Evolutionary conservation across 2,888 invertebrate genomes (phyloP), one percentile per base, ranked within the genome.

Genomic region (Miltochrista miniata): DNA sequence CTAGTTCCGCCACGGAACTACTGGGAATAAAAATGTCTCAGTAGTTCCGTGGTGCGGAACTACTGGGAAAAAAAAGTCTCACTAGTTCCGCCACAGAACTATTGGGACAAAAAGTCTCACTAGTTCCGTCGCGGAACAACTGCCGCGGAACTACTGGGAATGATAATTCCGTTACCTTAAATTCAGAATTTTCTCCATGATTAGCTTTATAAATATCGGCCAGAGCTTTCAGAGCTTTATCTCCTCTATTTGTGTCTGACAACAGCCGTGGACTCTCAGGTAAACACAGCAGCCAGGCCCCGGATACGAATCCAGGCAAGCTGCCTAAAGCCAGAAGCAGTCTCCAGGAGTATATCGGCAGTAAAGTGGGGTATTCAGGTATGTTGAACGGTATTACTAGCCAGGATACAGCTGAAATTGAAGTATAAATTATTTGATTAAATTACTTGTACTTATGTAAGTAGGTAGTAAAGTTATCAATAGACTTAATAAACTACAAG

Each of bases 251-350:
- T 14, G 93, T 94, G 35, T 94, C 93, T 0, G 93, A 83, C 13
- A 95, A 86, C 56, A 94, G 93, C 62, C 95, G 92, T 0, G 96
- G 96, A 68, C 95, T 96, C 72, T 96, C 96, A 0, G 96, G 96
- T 29, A 94, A 87, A 40, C 83, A 88, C 18, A 93, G 77, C 34
- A 93, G 79, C 86, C 93, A 92, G 1, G 93, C 56, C 0, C 94
- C 94, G 0, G 94, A 92, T 0, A 94, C 58, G 14, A 95, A 81
- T 35, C 94, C 94, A 1, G 96, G 95, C 0, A 95, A 51, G 9
- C 93, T 93, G 50, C 94, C 92, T n/a, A 95, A 65, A 0, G 94
- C 92, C 10, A 96, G 79, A 72, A 94, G 95, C 18, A 96, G 76
- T 34, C 96, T 86, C 96, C 96, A 96, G n/a, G 95, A 95, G 72